These are phyloP conservation scores for Oncorhynchus keta DNA, from an alignment of 2,113 vertebrate genomes.

Conservation along the genomic window DNA sequence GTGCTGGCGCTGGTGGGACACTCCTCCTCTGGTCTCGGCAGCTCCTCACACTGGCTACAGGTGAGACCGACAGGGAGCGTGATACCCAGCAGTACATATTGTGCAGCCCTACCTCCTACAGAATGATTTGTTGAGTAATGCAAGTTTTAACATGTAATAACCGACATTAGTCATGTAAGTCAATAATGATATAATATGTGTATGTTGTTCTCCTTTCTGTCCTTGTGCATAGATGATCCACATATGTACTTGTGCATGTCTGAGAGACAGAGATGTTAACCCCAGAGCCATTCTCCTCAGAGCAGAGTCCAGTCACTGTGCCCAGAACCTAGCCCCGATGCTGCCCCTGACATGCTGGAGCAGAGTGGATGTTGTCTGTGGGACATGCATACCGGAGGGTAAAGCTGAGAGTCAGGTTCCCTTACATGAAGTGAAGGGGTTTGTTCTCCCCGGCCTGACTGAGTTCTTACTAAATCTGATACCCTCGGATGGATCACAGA, in stretches of 20 bases:
- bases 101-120: no score
- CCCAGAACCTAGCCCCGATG: constrained; percentile 50
- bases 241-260: constrained; percentile 61
- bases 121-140: no score
- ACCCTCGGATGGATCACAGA: constrained; percentile 48
- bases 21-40: constrained; percentile 61
- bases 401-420: constrained; percentile 33
- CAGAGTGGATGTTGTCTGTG: constrained; percentile 62
- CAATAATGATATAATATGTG: background rate
- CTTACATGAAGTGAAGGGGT: constrained; percentile 58
- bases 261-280: constrained; percentile 56
- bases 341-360: constrained; percentile 63
- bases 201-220: background rate
- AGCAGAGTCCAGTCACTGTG: constrained; percentile 62
- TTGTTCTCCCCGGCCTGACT: constrained; percentile 54
- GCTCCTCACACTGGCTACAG: constrained; percentile 51
- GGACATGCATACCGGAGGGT: constrained; percentile 36
- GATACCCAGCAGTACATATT: no score
- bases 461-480: constrained; percentile 58
- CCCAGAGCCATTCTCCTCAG: constrained; percentile 57
- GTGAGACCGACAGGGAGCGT: constrained; percentile 23
- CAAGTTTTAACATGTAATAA: no score
- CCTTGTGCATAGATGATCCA: constrained; percentile 58
- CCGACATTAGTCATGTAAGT: no score
- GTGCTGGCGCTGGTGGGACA: constrained; percentile 59